Evolutionary conservation across 2,888 invertebrate species (phyloP).

Genomic region (Catonia carolina): DNA sequence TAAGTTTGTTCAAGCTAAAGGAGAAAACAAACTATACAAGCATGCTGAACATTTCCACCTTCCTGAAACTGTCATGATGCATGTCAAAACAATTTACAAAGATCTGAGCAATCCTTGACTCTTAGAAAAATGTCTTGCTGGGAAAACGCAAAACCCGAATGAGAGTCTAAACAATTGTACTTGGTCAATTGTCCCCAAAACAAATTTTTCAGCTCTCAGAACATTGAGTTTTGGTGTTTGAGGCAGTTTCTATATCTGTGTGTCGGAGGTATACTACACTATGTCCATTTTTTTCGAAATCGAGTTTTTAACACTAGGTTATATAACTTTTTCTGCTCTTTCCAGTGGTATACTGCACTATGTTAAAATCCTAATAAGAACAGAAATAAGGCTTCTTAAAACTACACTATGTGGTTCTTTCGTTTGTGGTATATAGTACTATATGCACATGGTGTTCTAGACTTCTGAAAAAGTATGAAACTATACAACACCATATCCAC

Average conservation of each 20-base stretch:
- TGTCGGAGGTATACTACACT: too few species aligned
- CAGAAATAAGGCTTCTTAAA: too few species aligned
- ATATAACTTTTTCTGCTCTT: too few species aligned
- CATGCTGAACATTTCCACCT: background rate
- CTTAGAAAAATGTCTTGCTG: background rate
- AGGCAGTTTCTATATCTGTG: background rate
- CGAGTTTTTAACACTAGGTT: too few species aligned
- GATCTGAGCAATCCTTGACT: background rate
- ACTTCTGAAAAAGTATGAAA: too few species aligned
- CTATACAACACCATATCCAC: too few species aligned
- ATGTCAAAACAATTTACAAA: background rate
- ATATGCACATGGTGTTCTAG: too few species aligned
- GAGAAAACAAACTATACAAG: background rate
- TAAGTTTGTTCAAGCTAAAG: background rate
- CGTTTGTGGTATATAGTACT: too few species aligned
- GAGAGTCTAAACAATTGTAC: background rate
- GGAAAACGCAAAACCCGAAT: background rate
- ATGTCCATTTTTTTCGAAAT: too few species aligned
- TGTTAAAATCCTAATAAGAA: too few species aligned
- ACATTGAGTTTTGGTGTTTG: background rate
- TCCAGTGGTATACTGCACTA: too few species aligned
- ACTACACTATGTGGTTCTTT: too few species aligned
- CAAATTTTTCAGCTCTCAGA: background rate
- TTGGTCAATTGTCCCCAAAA: background rate
- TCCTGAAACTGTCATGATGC: background rate